Evolutionary conservation across 2,797 vertebrate species (phyloP), one percentile per base, ranked within the genome.

Genomic region (Todus mexicanus): DNA sequence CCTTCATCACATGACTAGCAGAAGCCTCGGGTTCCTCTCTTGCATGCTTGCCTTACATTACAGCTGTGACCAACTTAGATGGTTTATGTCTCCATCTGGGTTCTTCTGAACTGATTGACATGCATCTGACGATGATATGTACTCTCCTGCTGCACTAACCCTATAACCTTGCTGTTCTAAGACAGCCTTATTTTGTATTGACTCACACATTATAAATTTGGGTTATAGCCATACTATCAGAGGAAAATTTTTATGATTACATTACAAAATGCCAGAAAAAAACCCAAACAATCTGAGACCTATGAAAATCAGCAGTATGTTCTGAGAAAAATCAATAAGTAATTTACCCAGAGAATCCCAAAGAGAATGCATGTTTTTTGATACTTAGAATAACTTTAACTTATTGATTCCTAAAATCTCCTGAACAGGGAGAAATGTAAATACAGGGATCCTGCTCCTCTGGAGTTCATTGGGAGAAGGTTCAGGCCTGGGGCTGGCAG

Each of bases 331-430:
- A 96, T 96, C 95, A 83, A 94, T 96, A 95, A 91, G 79, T 78
- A 92, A 94, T 95, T 95, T 95, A 68, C 84, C 59, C 56, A 83
- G 89, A 89, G 89, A 93, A 95, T 95, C 82, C 94, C 91, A 81
- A 95, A 83, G 92, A 94, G 92, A 93, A 91, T 40, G 53, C 53
- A 7, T 83, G 84, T 29, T 82, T 93, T 94, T 83, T 61, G 90
- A 94, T 72, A 77, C 70, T 85, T 87, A 79, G 69, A 94, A 87
- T 95, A 95, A 95, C 59, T 93, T 95, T 89, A 91, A 60, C 73
- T 80, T 90, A 96, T 95, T 71, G 92, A 95, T 93, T 92, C 43
- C 40, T 81, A 78, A 84, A 89, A 73, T 65, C 56, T 92, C 51
- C 59, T 0, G 0, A 64, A 89, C 69, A 73, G 20, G 70, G 15